Base-by-base conservation (phyloP, 1,140 invertebrate genomes). In the Diprion similis region DNA sequence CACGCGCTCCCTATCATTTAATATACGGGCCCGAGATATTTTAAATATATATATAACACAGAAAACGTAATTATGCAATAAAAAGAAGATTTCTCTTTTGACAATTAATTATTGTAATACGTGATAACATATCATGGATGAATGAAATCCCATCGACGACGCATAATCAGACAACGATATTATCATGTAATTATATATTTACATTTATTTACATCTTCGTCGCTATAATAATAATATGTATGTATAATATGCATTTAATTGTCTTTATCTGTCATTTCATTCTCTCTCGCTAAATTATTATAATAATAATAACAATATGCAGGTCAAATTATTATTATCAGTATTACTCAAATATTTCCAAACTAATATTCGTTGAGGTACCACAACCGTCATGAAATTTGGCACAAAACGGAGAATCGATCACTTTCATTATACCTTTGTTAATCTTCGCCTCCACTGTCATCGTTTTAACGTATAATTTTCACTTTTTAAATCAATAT, bases 41-140 rank as follows among this genome's bases (percentile, higher is more conserved):
- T 37, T 71, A 75, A 70, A 71, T 45, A 75, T 72, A 72, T 72
- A 67, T 73, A 37, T 73, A 68, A 73, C 59, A 47, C 59, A 72
- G 18, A 10, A 15, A 64, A 15, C 45, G n/a, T 48, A n/a, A 59
- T 18, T 15, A 19, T 37, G 18, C 65, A 72, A 72, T 24, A 18
- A 46, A 67, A 72, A 72, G 24, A 37, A 37, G 18, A 72, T 67
- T 46, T 6, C 11, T 72, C 66, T 15, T 66, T 37, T 10, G 24
- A 45, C 46, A 66, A 59, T 59, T 59, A 59, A 1, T 37, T n/a
- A 59, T 37, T 6, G 24, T 6, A 37, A 8, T 59, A 59, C n/a
- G 9, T 59, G 6, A 37, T 37, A 37, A 37, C 24, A 37, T 37
- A 37, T 37, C 24, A 37, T 6, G 24, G 24, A 37, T 37, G n/a